Evolutionary conservation across 2,888 invertebrate genomes (phyloP), one percentile per base, ranked within the genome.

Genomic region (Acrocera orbiculus): DNA sequence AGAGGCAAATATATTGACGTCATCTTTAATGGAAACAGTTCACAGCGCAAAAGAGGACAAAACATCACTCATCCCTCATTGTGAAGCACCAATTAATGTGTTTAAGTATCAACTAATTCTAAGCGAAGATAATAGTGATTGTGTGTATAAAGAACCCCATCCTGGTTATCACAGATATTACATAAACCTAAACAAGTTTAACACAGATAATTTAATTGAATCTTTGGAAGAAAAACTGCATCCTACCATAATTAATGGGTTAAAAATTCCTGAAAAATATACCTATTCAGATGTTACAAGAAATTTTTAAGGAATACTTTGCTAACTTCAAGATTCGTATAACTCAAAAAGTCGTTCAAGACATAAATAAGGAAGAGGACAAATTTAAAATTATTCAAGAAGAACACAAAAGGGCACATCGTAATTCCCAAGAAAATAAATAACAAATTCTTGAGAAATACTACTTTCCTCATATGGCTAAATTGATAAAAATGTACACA

Each of bases 351-450:
- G 13, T 27, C 3, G 25, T 24, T 8, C 32, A 35, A 27, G 34
- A 36, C 26, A 22, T 39, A 4, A 15, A 20, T 10, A 29, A 27
- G 7, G 35, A 34, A 11, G 32, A 37, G 5, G 26, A 29, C 2
- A 32, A 20, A 15, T 27, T 31, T 23, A 10, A 19, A 3, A 38
- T 35, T n/a, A 40, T 38, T 5, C 16, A 34, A 29, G 25, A 26
- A 2, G 35, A 36, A 24, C 36, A 37, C 5, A 30, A 11, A 15
- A 30, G 38, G 26, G 35, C 35, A 24, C 38, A 39, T 16, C 17
- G 30, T 3, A 16, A 17, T 13, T 23, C 23, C 5, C 14, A 22
- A 5, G 37, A 40, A 19, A 36, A 35, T 19, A 32, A 32, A 13
- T 7, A 32, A 5, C 17, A 32, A 19, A 19, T 32, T 13, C 14